These are phyloP conservation scores for Meiosimyza decipiens DNA, from an alignment of 2,888 invertebrate species.

Conservation along the genomic window DNA sequence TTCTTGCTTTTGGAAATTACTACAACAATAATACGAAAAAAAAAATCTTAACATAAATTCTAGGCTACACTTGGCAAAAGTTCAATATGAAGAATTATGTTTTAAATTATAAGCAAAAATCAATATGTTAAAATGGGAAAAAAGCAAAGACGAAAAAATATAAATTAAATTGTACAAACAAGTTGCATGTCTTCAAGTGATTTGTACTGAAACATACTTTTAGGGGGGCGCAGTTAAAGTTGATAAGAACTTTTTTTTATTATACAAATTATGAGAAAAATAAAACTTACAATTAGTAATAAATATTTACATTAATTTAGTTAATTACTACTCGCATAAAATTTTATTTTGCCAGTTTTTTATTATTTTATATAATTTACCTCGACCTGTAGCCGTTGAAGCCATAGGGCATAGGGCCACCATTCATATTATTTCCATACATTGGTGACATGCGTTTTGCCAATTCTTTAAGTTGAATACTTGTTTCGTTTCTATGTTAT, in stretches of 20 bases:
- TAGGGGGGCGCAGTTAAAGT: neutral
- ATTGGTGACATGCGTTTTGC: slow-evolving; percentile 42
- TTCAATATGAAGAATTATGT: slow-evolving; percentile 33
- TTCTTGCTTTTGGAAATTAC: slow-evolving; percentile 1
- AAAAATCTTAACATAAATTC: slow-evolving; percentile 21
- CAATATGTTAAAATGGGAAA: slow-evolving; percentile 25
- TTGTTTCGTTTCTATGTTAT: slow-evolving; percentile 15
- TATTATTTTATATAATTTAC: slow-evolving; percentile 47
- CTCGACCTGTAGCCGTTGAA: slow-evolving; percentile 57
- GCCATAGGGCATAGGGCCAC: slow-evolving; percentile 53
- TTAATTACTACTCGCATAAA: slow-evolving; percentile 1
- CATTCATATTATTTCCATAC: slow-evolving; percentile 57
- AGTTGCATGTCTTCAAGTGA: slow-evolving; percentile 24
- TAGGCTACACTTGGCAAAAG: slow-evolving; percentile 30
- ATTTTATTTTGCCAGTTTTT: neutral
- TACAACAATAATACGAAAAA: slow-evolving; percentile 6
- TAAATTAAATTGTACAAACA: slow-evolving; percentile 10
- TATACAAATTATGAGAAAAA: neutral
- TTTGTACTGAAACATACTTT: neutral
- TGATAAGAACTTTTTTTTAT: neutral
- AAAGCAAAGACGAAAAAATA: slow-evolving; percentile 20
- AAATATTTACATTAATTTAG: neutral
- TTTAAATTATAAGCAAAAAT: slow-evolving; percentile 32
- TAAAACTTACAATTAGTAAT: neutral
- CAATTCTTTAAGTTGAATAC: slow-evolving; percentile 26